phyloP scores from a whole-genome alignment of 1,140 invertebrate species.

The Drosophila seguyi region DNA sequence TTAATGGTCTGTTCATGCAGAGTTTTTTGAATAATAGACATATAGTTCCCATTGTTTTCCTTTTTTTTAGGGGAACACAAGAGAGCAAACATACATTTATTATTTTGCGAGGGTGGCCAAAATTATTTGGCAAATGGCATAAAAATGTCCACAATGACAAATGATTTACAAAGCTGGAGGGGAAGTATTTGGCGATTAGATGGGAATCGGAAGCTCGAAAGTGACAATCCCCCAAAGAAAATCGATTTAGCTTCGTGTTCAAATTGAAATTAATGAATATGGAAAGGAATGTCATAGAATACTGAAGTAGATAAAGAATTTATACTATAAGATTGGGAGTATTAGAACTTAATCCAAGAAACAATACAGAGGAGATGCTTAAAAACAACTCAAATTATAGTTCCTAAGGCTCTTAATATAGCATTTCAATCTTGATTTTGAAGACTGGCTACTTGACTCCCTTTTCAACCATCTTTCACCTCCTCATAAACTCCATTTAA shows the following conservation, averaged over 20 bases:
- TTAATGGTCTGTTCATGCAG: constrained; percentile 38
- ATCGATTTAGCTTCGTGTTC: constrained; percentile 8
- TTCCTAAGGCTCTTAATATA: neutral
- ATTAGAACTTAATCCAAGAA: neutral
- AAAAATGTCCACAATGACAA: constrained; percentile 32
- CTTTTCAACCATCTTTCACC: no score
- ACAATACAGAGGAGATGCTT: neutral
- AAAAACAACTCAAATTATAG: neutral
- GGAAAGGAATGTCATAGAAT: neutral
- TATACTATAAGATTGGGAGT: neutral
- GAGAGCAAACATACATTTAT: constrained; percentile 5
- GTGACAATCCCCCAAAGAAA: constrained; percentile 34
- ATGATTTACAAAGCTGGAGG: constrained; percentile 40
- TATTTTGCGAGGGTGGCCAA: constrained; percentile 36
- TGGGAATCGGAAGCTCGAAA: constrained; percentile 35
- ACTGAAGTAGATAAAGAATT: neutral
- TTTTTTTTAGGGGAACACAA: neutral
- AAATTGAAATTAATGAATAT: constrained; percentile 35
- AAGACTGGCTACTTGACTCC: no score
- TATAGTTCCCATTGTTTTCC: constrained; percentile 20
- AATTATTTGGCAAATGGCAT: constrained; percentile 38
- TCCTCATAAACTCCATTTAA: neutral
- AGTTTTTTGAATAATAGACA: constrained; percentile 44
- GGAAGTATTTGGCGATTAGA: constrained; percentile 3
- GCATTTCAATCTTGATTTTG: no score